Percentiles rank a stretch among this genome's conserved stretches.
These are phyloP conservation scores for Anthonomus grandis DNA, from an alignment of 1,140 invertebrate species.

Conservation along the genomic window DNA sequence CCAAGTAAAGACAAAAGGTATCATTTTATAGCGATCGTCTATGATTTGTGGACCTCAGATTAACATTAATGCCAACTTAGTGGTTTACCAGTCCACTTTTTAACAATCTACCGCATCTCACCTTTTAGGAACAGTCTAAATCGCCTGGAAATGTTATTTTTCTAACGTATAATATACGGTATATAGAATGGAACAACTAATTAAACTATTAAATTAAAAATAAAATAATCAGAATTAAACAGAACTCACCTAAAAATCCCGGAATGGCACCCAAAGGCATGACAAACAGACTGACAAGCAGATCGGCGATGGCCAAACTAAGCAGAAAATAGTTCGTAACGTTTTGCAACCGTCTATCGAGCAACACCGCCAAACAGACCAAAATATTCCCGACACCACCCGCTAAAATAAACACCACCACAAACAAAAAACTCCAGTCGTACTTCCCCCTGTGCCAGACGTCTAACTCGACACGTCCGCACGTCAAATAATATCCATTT, in stretches of 20 bases:
- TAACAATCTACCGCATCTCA: too few relatives aligned
- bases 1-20: too few relatives aligned
- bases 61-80: too few relatives aligned
- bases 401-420: constrained; percentile 77
- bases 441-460: constrained; percentile 46
- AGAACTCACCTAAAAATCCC: constrained; percentile 78
- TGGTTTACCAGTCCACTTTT: too few relatives aligned
- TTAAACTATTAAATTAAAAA: too few relatives aligned
- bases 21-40: too few relatives aligned
- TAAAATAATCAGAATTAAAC: too few relatives aligned
- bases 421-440: constrained; percentile 76
- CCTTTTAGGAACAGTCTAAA: too few relatives aligned
- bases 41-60: too few relatives aligned
- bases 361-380: constrained; percentile 83
- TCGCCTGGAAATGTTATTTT: too few relatives aligned
- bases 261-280: constrained; percentile 87
- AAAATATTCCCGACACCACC: constrained; percentile 89
- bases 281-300: constrained; percentile 85
- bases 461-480: constrained; percentile 17
- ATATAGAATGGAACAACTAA: too few relatives aligned
- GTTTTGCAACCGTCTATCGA: constrained; percentile 83
- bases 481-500: constrained; percentile 33
- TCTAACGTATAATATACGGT: too few relatives aligned
- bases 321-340: constrained; percentile 94
- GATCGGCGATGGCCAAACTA: constrained; percentile 88